Base-by-base conservation (phyloP, 1,140 invertebrate species). In the Saccostrea cuccullata region DNA sequence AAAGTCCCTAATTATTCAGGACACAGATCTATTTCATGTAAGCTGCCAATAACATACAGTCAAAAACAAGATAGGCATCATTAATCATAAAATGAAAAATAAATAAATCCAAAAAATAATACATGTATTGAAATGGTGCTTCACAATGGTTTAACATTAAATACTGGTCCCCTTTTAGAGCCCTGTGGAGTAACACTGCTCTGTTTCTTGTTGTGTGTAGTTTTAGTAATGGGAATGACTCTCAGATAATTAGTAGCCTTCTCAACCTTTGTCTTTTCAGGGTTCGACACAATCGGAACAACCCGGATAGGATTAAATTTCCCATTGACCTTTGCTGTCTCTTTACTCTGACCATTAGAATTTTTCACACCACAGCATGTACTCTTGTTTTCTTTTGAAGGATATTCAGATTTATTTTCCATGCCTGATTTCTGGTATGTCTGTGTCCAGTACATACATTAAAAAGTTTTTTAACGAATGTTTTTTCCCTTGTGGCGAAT, bases 61-160 rank as follows among this genome's bases (percentile, higher is more conserved):
- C 47, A 47, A 47, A 47, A 47, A 47, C 47, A 47, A 47, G 47
- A 47, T 47, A n/a, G n/a, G n/a, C n/a, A n/a, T n/a, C n/a, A n/a
- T n/a, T n/a, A n/a, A n/a, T n/a, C n/a, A n/a, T n/a, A n/a, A n/a
- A n/a, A n/a, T n/a, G n/a, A n/a, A n/a, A 36, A 36, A 36, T 36
- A 36, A 36, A 36, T 36, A 36, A 36, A 36, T 36, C 30, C 0
- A 36, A 36, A 1, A 36, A 36, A 36, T 36, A 36, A 36, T 36
- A n/a, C n/a, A n/a, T n/a, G n/a, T n/a, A 36, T 36, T 36, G 30
- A 36, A 36, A 36, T 36, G 30, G 30, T 77, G 23, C 2, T 77
- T 36, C 26, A 77, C 70, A 77, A 36, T 36, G 70, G 70, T 30
- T 77, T 77, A 5, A 77, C 70, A 30, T 77, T 77, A 30, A 77